phyloP scores from a whole-genome alignment of 2,888 invertebrate species.

The Artemia sinica region DNA sequence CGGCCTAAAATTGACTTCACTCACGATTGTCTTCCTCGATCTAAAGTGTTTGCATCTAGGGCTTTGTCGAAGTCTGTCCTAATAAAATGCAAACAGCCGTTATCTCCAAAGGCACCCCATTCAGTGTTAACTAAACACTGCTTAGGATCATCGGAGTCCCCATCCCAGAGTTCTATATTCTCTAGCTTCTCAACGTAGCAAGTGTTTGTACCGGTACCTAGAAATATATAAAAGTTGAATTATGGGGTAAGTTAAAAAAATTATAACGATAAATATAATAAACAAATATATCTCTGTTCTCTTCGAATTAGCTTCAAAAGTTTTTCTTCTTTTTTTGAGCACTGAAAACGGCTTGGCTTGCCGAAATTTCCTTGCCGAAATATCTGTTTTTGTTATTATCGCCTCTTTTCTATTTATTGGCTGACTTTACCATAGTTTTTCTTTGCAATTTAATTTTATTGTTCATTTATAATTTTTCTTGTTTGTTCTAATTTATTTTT shows the following conservation, averaged over 20 bases:
- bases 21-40: slow-evolving; percentile 50
- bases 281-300: not conserved
- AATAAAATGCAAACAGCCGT: slow-evolving; percentile 66
- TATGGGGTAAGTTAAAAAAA: not conserved
- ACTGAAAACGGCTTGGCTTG: too few species aligned
- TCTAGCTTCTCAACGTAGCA: slow-evolving; percentile 80
- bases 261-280: slow-evolving; percentile 19
- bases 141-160: slow-evolving; percentile 36
- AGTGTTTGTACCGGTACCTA: slow-evolving; percentile 85
- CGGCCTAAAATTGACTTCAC: slow-evolving; percentile 23
- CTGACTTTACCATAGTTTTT: too few species aligned
- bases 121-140: slow-evolving; percentile 80
- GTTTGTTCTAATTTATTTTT: too few species aligned
- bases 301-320: not conserved
- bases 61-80: slow-evolving; percentile 66
- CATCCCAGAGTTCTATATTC: slow-evolving; percentile 62
- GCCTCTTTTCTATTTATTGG: too few species aligned
- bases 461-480: too few species aligned
- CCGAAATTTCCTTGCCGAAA: too few species aligned
- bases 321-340: too few species aligned
- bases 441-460: too few species aligned
- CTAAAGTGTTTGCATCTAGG: slow-evolving; percentile 67
- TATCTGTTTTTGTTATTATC: too few species aligned
- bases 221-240: slow-evolving; percentile 28
- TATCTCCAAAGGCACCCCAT: slow-evolving; percentile 92